phyloP scores from a whole-genome alignment of 2,113 vertebrate genomes.

The Hyaena hyaena region DNA sequence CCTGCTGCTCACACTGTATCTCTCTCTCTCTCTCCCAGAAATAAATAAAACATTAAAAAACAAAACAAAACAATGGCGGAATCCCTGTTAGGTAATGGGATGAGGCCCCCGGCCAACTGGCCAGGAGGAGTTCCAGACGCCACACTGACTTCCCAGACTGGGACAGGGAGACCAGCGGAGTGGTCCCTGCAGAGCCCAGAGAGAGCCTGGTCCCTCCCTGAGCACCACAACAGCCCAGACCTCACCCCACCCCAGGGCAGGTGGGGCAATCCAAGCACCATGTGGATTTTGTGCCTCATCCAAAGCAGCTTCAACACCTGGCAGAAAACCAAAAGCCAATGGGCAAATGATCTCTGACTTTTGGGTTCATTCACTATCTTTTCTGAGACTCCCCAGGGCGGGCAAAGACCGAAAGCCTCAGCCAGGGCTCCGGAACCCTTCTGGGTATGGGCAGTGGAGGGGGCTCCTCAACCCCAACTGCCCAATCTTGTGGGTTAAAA shows the following conservation, averaged over 20 bases:
- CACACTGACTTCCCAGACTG: background rate
- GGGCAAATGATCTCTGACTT: background rate
- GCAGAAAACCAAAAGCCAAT: background rate
- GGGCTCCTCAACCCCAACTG: background rate
- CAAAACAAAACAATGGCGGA: background rate
- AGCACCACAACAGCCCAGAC: background rate
- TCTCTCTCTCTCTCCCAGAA: too few relatives aligned
- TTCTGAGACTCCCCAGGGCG: background rate
- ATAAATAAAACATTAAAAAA: too few relatives aligned
- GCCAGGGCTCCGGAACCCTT: background rate
- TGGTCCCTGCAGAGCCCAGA: rapidly evolving
- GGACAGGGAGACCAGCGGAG: background rate
- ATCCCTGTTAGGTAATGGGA: background rate
- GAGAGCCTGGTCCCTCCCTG: too few relatives aligned
- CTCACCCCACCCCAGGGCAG: background rate
- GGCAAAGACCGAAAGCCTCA: background rate
- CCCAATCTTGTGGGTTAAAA: background rate
- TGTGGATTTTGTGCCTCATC: background rate
- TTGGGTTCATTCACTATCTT: background rate
- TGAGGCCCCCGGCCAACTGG: background rate
- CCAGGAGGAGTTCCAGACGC: background rate
- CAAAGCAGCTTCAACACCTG: background rate
- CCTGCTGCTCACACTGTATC: too few relatives aligned
- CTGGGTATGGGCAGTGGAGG: background rate
- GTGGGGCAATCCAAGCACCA: too few relatives aligned